phyloP scores from a whole-genome alignment of 2,113 vertebrate genomes.

The Isurus oxyrinchus region DNA sequence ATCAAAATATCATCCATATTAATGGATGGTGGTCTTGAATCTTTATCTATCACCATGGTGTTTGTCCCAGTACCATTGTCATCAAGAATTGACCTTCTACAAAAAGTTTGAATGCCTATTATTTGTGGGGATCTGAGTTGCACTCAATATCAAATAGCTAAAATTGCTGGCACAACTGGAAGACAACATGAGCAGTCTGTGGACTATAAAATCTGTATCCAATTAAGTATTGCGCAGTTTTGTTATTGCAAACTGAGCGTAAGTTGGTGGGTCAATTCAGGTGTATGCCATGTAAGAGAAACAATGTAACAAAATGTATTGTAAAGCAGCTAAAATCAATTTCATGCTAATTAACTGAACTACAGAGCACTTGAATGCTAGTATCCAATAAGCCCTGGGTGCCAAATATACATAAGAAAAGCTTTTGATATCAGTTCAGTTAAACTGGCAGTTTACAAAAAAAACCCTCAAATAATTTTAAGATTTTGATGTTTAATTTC shows the following conservation, averaged over 20 bases:
- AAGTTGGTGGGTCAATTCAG: not conserved
- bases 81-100: not conserved
- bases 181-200: not conserved
- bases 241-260: not conserved
- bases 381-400: not conserved
- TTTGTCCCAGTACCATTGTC: not conserved
- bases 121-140: not conserved
- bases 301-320: not conserved
- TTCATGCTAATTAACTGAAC: not conserved
- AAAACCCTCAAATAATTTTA: not conserved
- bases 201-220: not conserved
- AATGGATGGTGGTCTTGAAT: not conserved
- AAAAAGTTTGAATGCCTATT: not conserved
- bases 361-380: not conserved
- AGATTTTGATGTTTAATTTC: not conserved
- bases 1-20: not conserved
- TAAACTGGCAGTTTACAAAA: not conserved
- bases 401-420: not conserved
- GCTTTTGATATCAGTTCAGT: not conserved
- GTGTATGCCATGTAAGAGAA: not conserved
- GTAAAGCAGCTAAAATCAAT: not conserved
- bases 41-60: not conserved
- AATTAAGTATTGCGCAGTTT: not conserved
- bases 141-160: not conserved
- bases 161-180: not conserved